Base-by-base conservation (phyloP, 2,113 vertebrate genomes). In the Forbesichthys agassizii region DNA sequence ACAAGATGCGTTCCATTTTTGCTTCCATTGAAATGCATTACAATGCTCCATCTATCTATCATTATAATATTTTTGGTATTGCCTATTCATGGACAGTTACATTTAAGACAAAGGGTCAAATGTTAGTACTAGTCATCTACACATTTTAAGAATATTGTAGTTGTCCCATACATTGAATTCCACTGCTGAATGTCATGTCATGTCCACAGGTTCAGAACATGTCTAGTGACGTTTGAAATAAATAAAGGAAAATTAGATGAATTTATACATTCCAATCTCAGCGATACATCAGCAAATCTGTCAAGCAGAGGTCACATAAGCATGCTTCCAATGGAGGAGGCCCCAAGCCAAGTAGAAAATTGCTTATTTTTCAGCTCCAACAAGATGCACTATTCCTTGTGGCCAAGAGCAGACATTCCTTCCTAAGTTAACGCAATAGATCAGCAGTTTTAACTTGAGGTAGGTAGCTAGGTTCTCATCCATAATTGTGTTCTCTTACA, bases 221-320 rank as follows among this genome's bases (percentile, higher is more conserved):
- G 82, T 82, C 83, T 81, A 91, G 78, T 82, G 85, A 92, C 84
- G 82, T 85, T 79, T 84, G 84, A 94, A 94, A 95, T 95, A 93
- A 95, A 94, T 93, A 93, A 91, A 86, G 92, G 88, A 94, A 94
- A 93, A 85, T 93, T 91, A 89, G 88, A 93, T 91, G 94, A 82
- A 92, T 93, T 94, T 94, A 85, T 91, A 91, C 83, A 78, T 79
- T 86, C 79, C 78, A 85, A 68, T 79, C 77, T 91, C 83, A 87
- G 90, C 87, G 83, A 83, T 78, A 52, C 86, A 88, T 95, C 89
- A 92, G 89, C 85, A 91, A 90, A 92, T 88, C 86, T 90, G 85
- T 81, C 11, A 74, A 84, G 75, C 75, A 90, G 92, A 94, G 94
- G 93, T 94, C 89, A 89, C 79, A 88, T 80, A 89, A 68, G 84